phyloP scores from a whole-genome alignment of 1,140 invertebrate species.

The Drepana arcuata region DNA sequence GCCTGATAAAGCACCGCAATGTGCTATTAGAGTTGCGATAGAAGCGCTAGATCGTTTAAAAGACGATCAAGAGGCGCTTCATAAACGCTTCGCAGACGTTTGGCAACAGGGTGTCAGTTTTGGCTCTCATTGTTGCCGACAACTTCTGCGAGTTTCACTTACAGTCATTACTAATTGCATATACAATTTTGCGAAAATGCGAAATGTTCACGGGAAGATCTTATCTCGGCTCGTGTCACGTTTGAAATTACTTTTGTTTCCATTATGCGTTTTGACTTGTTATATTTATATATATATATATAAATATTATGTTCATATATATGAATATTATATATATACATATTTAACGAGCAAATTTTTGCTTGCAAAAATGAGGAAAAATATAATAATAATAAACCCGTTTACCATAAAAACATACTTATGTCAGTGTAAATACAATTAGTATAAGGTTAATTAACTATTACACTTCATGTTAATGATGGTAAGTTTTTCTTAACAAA shows the following conservation, averaged over 20 bases:
- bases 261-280: constrained; percentile 12
- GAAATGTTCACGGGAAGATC: constrained; percentile 34
- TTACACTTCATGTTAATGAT: constrained; percentile 30
- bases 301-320: no score
- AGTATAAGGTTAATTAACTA: constrained; percentile 32
- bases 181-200: constrained; percentile 1
- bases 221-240: constrained; percentile 30
- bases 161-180: constrained; percentile 57
- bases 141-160: constrained; percentile 36
- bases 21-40: constrained; percentile 50
- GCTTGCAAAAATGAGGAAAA: no score
- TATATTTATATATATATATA: constrained; percentile 10
- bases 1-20: constrained; percentile 48
- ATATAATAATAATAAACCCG: no score
- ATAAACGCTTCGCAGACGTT: constrained; percentile 41
- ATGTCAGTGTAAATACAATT: no score
- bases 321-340: no score
- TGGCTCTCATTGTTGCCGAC: constrained; percentile 42
- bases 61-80: constrained; percentile 57
- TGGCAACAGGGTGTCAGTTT: constrained; percentile 46
- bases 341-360: no score
- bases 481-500: constrained; percentile 24
- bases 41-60: constrained; percentile 61
- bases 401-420: constrained; percentile 25
- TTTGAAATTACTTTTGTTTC: constrained; percentile 23